These are phyloP conservation scores for Nephrotoma appendiculata DNA, from an alignment of 2,888 invertebrate species.

Conservation along the genomic window DNA sequence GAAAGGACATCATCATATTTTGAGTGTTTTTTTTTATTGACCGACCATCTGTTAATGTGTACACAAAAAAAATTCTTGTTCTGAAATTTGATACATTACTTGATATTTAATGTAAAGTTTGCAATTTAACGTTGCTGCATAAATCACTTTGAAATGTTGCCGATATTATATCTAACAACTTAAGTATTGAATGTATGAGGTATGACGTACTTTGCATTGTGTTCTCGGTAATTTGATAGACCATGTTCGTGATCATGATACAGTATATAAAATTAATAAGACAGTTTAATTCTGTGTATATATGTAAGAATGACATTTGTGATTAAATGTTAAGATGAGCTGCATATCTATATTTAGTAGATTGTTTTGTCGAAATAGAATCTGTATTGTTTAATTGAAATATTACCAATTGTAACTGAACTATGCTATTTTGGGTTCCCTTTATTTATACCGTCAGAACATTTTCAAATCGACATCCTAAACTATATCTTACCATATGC, in stretches of 20 bases:
- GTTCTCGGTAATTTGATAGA: neutral
- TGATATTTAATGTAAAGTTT: neutral
- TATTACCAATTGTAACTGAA: no score
- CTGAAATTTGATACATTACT: neutral
- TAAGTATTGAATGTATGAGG: neutral
- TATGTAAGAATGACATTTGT: neutral
- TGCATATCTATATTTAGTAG: no score
- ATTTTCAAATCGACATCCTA: no score
- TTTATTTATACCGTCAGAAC: no score
- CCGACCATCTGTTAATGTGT: neutral
- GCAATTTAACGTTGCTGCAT: neutral
- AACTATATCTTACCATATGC: no score
- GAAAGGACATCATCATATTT: neutral
- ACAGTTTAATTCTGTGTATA: neutral
- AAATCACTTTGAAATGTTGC: neutral
- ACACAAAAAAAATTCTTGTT: neutral
- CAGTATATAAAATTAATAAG: neutral
- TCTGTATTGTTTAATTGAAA: no score
- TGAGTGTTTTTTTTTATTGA: neutral
- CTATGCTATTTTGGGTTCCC: no score
- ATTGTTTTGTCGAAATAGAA: no score
- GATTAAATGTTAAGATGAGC: neutral
- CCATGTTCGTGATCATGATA: neutral
- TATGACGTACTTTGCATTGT: neutral
- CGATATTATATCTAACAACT: neutral